These are phyloP conservation scores for Corapipo altera DNA, from an alignment of 2,113 vertebrate genomes.

Conservation along the genomic window DNA sequence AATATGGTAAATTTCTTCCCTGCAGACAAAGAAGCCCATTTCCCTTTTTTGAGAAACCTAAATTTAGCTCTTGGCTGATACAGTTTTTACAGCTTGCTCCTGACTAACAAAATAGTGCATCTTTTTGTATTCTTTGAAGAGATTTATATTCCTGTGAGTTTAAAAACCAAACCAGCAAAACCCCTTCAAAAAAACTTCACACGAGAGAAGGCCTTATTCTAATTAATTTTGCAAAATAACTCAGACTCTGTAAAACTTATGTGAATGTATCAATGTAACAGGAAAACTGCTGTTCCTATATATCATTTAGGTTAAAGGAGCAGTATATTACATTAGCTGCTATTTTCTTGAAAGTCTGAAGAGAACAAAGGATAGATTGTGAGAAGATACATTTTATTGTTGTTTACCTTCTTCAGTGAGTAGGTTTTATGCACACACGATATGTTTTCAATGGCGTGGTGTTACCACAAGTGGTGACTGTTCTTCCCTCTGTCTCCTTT, in stretches of 20 bases:
- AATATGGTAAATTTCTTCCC: neutral
- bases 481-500: neutral
- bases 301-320: neutral
- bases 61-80: constrained; percentile 5
- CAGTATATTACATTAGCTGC: neutral
- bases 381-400: neutral
- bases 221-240: neutral
- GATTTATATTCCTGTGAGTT: neutral
- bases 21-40: neutral
- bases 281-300: neutral
- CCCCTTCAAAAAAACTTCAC: neutral
- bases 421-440: neutral
- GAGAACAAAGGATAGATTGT: neutral
- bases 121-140: neutral
- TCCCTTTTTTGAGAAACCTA: constrained; percentile 24
- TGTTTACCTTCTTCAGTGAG: neutral
- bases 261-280: neutral
- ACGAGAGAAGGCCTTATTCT: neutral
- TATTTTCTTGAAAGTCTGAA: neutral
- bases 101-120: neutral
- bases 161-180: neutral
- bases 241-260: neutral
- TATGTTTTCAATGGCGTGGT: neutral
- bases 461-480: neutral
- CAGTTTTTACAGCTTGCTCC: neutral